Evolutionary conservation across 1,140 invertebrate genomes (phyloP).

Genomic region (Hermetia illucens): DNA sequence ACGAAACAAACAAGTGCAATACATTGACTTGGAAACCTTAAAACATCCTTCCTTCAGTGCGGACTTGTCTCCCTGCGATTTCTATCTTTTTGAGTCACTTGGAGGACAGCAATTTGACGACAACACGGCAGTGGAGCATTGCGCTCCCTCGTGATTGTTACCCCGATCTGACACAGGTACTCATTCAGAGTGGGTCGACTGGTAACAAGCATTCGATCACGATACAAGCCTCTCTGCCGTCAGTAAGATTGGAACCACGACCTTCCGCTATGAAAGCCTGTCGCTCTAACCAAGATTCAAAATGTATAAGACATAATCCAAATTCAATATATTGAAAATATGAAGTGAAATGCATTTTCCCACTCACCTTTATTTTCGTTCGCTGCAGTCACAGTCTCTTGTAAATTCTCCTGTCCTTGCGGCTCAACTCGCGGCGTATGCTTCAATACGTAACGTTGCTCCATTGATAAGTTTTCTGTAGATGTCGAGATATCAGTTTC

Average conservation of each 20-base stretch:
- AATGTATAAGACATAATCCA: not conserved
- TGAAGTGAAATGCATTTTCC: not conserved
- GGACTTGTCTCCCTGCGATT: no score
- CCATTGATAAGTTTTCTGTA: slow-evolving; percentile 75
- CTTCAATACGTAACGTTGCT: slow-evolving; percentile 67
- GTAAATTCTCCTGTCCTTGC: slow-evolving; percentile 74
- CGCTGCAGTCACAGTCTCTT: slow-evolving; percentile 30
- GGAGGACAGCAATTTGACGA: no score
- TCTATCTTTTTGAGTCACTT: no score
- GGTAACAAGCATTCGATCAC: no score
- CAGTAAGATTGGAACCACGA: no score
- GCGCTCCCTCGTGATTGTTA: not conserved
- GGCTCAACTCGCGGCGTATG: slow-evolving; percentile 79
- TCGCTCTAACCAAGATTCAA: not conserved
- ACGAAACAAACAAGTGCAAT: no score
- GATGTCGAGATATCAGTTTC: no score
- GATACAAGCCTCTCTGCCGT: no score
- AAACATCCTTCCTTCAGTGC: no score
- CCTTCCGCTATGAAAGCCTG: slow-evolving; percentile 1
- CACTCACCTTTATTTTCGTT: slow-evolving; percentile 27
- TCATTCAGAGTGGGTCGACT: no score
- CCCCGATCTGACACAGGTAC: no score
- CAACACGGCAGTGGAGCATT: not conserved
- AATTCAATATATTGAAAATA: not conserved
- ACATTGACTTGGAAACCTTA: no score